phyloP scores from a whole-genome alignment of 2,888 invertebrate genomes.

The Drosophila recens region DNA sequence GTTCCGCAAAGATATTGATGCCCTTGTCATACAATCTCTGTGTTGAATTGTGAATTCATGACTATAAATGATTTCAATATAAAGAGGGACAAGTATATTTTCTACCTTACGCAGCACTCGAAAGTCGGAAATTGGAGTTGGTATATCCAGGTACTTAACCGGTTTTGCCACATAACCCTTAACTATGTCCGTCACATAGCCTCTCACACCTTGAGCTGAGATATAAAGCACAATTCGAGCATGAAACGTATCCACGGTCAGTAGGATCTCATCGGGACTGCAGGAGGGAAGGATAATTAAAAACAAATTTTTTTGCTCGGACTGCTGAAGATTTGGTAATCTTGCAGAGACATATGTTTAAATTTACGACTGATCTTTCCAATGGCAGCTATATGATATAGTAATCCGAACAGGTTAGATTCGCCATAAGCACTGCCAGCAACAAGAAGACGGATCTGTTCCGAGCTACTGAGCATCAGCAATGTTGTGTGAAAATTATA shows the following conservation, averaged over 20 bases:
- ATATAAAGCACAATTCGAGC: constrained; percentile 76
- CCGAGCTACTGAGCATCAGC: no score
- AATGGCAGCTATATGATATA: no score
- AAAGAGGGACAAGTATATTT: background rate
- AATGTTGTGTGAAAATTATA: no score
- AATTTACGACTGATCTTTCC: no score
- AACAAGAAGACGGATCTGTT: no score
- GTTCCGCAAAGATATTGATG: constrained; percentile 82
- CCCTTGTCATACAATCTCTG: constrained; percentile 72
- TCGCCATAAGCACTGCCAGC: no score
- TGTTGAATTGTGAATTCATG: background rate
- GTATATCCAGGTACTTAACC: constrained; percentile 73
- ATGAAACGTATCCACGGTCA: constrained; percentile 72
- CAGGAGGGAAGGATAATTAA: background rate
- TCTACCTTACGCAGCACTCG: constrained; percentile 74
- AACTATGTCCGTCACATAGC: constrained; percentile 71
- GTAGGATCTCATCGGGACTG: constrained; percentile 74
- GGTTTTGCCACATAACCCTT: constrained; percentile 65
- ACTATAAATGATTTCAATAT: background rate
- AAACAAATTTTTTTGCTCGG: no score
- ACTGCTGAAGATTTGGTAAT: no score
- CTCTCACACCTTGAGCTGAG: constrained; percentile 66
- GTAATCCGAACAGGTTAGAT: no score
- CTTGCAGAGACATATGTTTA: no score
- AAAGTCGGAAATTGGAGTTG: constrained; percentile 71